Evolutionary conservation across 2,888 invertebrate genomes (phyloP).

Genomic region (Agrochola litura): DNA sequence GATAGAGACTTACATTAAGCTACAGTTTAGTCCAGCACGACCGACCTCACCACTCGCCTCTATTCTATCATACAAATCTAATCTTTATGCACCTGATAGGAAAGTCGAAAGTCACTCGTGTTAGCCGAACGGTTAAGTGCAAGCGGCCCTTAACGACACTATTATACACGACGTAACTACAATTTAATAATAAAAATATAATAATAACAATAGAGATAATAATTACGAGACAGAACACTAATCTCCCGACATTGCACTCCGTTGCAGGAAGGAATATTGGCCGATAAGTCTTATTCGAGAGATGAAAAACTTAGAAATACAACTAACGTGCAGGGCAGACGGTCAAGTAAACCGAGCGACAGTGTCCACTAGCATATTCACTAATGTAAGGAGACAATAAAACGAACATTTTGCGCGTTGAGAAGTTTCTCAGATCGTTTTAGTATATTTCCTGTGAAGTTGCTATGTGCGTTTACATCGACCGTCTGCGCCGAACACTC

Average conservation of each 20-base stretch:
- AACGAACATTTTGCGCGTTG: slow-evolving; percentile 11
- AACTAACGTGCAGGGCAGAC: slow-evolving; percentile 35
- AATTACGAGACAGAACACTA: slow-evolving; percentile 64
- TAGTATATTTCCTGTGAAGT: not conserved
- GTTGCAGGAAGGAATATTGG: slow-evolving; percentile 68
- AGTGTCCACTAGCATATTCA: not conserved
- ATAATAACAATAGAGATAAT: slow-evolving; percentile 65
- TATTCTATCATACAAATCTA: slow-evolving; percentile 71
- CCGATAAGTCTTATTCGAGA: slow-evolving; percentile 69
- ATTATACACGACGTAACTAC: slow-evolving; percentile 62
- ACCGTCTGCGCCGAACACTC: slow-evolving; percentile 37
- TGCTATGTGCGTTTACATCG: not conserved
- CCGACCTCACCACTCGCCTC: slow-evolving; percentile 69
- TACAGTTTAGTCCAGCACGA: slow-evolving; percentile 74
- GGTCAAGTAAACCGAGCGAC: not conserved
- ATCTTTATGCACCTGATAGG: slow-evolving; percentile 74
- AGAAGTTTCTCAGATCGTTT: slow-evolving; percentile 5
- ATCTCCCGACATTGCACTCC: slow-evolving; percentile 72
- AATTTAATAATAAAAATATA: slow-evolving; percentile 67
- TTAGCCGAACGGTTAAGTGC: slow-evolving; percentile 67
- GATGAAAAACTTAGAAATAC: slow-evolving; percentile 63
- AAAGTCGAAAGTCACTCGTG: slow-evolving; percentile 73
- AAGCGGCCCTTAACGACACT: slow-evolving; percentile 59
- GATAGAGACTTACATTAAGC: slow-evolving; percentile 84
- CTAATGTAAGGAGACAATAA: not conserved